Conservation (phyloP, 1,140 invertebrate genomes). For the Thrips palmi region DNA sequence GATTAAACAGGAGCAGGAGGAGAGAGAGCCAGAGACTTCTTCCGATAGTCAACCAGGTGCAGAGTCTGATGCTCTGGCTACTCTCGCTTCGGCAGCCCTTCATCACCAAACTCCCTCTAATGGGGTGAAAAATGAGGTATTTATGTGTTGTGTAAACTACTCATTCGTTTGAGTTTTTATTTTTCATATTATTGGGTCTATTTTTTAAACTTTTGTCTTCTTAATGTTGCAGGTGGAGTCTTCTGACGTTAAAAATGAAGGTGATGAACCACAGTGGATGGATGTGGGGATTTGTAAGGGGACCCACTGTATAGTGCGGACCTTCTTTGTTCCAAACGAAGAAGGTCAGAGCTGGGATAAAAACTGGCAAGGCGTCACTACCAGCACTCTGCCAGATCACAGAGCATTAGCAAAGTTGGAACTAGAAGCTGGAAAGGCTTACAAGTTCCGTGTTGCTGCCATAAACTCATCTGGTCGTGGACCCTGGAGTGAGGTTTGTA, state of each 20-base stretch:
- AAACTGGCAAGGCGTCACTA: slow-evolving; percentile 15
- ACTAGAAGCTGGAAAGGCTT: slow-evolving; percentile 87
- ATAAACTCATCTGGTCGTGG: slow-evolving; percentile 89
- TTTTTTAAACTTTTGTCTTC: too few species aligned
- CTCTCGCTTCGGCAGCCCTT: slow-evolving; percentile 36
- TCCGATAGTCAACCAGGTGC: too few species aligned
- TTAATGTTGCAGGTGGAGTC: too few species aligned
- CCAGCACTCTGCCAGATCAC: slow-evolving; percentile 17
- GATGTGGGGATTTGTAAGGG: slow-evolving; percentile 44
- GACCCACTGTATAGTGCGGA: slow-evolving; percentile 29
- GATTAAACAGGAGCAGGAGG: too few species aligned
- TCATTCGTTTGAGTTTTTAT: too few species aligned
- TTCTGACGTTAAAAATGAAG: too few species aligned
- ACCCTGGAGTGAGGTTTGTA: slow-evolving; percentile 90
- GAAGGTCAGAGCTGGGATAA: slow-evolving; percentile 15
- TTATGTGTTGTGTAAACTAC: background rate
- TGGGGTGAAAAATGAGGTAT: slow-evolving; percentile 14
- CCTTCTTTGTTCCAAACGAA: slow-evolving; percentile 22
- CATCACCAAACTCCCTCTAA: slow-evolving; percentile 15
- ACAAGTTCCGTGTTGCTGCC: slow-evolving; percentile 93
- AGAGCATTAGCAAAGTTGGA: slow-evolving; percentile 16
- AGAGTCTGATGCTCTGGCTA: slow-evolving; percentile 36
- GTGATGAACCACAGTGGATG: slow-evolving; percentile 37
- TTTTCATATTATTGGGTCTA: too few species aligned
- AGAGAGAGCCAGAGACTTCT: too few species aligned